phyloP scores from a whole-genome alignment of 2,888 invertebrate species.

The Lasioglossum morio region DNA sequence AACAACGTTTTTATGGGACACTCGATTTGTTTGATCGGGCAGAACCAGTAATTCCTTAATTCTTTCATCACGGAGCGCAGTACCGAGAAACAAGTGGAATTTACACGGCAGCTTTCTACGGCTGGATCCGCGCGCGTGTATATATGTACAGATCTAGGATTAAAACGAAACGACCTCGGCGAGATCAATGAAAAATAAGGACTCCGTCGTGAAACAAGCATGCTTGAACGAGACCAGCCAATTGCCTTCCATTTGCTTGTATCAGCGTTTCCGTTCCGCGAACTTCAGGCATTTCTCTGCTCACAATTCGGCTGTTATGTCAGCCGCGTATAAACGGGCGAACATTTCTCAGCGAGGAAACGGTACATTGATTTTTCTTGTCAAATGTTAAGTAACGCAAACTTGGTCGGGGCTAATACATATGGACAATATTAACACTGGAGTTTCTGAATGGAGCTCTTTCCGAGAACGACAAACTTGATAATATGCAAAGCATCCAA shows the following conservation, averaged over 20 bases:
- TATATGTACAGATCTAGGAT: background rate
- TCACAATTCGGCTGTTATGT: background rate
- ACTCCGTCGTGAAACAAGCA: background rate
- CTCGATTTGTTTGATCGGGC: background rate
- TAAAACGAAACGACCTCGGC: background rate
- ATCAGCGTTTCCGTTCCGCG: background rate
- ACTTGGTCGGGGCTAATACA: background rate
- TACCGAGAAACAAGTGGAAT: background rate
- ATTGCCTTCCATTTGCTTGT: background rate
- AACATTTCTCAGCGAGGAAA: background rate
- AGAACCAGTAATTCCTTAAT: background rate
- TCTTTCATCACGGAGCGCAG: background rate
- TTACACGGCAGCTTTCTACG: conserved; percentile 1
- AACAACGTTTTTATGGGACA: background rate
- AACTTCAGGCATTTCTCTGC: background rate
- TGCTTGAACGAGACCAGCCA: background rate
- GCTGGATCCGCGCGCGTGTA: background rate
- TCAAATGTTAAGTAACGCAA: background rate
- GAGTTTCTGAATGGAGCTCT: background rate
- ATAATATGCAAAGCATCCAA: background rate
- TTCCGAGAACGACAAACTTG: background rate
- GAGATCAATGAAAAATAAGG: background rate
- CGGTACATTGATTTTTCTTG: background rate
- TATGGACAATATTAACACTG: background rate
- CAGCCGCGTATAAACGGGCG: background rate